phyloP scores from a whole-genome alignment of 2,888 invertebrate species.

The Gymnosoma rotundatum region DNA sequence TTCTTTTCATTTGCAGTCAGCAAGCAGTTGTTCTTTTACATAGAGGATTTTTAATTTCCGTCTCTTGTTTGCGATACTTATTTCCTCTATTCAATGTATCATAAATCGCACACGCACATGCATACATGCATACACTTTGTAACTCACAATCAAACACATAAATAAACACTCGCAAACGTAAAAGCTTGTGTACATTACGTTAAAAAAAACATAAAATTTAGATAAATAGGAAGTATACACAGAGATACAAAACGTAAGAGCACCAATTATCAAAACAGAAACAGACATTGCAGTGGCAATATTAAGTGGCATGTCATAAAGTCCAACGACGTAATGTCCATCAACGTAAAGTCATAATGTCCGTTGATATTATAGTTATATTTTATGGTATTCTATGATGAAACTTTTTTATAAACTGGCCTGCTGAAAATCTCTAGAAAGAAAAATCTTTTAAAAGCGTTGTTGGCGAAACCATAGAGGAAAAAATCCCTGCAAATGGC shows the following conservation, averaged over 20 bases:
- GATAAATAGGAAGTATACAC: constrained; percentile 52
- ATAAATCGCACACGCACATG: constrained; percentile 9
- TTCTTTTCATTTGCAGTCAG: constrained; percentile 40
- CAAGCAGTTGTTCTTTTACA: constrained; percentile 42
- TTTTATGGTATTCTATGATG: too few species aligned
- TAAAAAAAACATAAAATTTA: constrained; percentile 50
- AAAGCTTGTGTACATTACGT: constrained; percentile 8
- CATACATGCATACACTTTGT: too few species aligned
- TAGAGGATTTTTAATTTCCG: constrained; percentile 63
- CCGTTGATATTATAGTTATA: too few species aligned
- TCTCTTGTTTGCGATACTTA: constrained; percentile 60
- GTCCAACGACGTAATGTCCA: too few species aligned
- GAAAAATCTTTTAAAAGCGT: too few species aligned
- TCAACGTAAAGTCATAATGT: too few species aligned
- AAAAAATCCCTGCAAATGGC: too few species aligned
- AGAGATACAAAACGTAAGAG: constrained; percentile 49
- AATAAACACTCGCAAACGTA: constrained; percentile 13
- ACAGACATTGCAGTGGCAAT: constrained; percentile 54
- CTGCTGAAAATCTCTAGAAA: too few species aligned
- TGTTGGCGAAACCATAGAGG: too few species aligned
- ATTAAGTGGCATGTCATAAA: too few species aligned
- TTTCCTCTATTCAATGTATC: constrained; percentile 61
- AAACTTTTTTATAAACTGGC: too few species aligned
- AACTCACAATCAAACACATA: constrained; percentile 16
- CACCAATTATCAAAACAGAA: constrained; percentile 61